Base-by-base conservation (phyloP, 2,113 vertebrate genomes). In the Etheostoma cragini region DNA sequence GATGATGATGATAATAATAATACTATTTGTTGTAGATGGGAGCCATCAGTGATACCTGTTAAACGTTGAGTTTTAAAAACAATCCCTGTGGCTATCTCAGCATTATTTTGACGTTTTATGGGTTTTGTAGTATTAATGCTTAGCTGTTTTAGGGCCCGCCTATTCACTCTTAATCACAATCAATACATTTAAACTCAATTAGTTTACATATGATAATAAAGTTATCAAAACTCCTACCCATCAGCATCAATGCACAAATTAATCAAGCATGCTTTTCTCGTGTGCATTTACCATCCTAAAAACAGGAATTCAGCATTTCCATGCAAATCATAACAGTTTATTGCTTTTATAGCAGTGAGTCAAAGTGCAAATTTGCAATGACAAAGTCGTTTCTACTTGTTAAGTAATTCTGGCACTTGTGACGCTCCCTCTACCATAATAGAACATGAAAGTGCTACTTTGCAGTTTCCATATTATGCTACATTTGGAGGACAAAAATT, bases 351-450 rank as follows among this genome's bases (percentile, higher is more conserved):
- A 19, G 4, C 14, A 8, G 0, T 26, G 33, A 79, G 71, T 69
- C 67, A 76, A 67, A 76, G 78, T 73, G 47, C 64, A 53, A 53
- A 11, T 52, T 56, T 62, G 7, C 2, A 58, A 24, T 13, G 26
- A 6, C n/a, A 6, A 45, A 12, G 21, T 6, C n/a, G 2, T 64
- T 60, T 57, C 42, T 56, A 53, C 64, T 15, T 71, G 49, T 26
- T 13, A 30, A 21, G 61, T 64, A 33, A 50, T 54, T 42, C 15
- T 47, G n/a, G n/a, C 6, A 45, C 33, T 22, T 42, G 3, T 49
- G 6, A 65, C 45, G 16, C 7, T 19, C 30, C 22, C 33, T 2
- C 3, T 14, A 3, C 49, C 14, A 52, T 52, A 60, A 50, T 19
- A 38, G 15, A 38, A 67, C 17, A 53, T 10, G 0, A 54, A 26